Evolutionary conservation across 2,797 vertebrate genomes (phyloP).

Genomic region (Cynodonichthys magdalenae): DNA sequence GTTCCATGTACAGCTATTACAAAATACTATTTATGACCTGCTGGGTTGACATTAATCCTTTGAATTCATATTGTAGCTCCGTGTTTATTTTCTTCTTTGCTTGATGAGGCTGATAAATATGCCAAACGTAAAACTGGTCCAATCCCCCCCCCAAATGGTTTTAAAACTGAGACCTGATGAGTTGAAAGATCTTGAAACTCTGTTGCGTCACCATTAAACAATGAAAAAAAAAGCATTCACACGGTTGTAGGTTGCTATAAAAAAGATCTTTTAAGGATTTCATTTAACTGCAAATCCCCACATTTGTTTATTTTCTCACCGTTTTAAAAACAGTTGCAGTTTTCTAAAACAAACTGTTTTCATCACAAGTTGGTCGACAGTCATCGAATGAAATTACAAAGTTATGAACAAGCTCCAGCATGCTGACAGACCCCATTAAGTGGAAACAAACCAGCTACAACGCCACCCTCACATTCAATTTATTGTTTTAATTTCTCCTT

Average conservation of each 20-base stretch:
- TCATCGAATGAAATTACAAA: background rate
- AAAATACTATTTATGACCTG: no score
- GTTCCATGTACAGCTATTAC: no score
- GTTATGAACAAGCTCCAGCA: background rate
- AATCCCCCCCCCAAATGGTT: no score
- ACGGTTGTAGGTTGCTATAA: no score
- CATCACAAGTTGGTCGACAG: background rate
- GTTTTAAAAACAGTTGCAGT: background rate
- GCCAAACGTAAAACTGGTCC: background rate
- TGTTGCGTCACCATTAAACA: no score
- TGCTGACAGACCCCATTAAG: background rate
- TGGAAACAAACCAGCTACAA: background rate
- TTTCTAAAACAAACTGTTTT: background rate
- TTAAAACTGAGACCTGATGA: no score
- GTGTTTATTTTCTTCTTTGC: background rate
- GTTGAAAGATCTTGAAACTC: background rate
- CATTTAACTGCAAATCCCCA: background rate
- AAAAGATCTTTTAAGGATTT: background rate
- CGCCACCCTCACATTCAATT: background rate
- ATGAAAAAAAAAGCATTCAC: no score
- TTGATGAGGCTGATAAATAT: no score
- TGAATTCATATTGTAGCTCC: background rate
- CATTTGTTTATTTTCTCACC: no score
- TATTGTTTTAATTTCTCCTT: background rate
- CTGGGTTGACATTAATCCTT: no score